Conservation (phyloP, 2,888 invertebrate species). For the Leptopilina myrica region DNA sequence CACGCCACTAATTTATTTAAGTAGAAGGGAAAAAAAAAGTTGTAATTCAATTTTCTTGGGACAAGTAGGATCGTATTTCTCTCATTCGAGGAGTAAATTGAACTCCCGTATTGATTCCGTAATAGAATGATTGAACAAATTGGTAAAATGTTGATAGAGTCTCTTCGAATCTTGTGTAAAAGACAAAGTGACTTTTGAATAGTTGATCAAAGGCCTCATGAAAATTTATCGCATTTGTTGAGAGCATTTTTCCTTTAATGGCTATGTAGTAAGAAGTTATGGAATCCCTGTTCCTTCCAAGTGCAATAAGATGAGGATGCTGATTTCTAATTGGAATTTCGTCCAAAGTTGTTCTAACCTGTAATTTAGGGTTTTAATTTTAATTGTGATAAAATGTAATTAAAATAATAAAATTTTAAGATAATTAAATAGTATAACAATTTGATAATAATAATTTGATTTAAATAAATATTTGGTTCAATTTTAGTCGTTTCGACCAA, state of each 20-base stretch:
- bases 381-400: too few species aligned
- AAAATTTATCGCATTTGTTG: slow-evolving; percentile 42
- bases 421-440: too few species aligned
- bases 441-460: too few species aligned
- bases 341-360: slow-evolving; percentile 42
- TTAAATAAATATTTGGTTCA: too few species aligned
- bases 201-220: slow-evolving; percentile 50
- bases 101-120: slow-evolving; percentile 40
- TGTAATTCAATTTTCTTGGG: slow-evolving; percentile 34
- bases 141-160: slow-evolving; percentile 45
- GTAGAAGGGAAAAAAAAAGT: neutral
- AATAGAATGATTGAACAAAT: slow-evolving; percentile 51
- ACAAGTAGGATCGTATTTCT: slow-evolving; percentile 51
- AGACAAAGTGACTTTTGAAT: slow-evolving; percentile 51
- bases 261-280: slow-evolving; percentile 48
- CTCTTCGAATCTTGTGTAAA: slow-evolving; percentile 44
- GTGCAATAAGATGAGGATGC: slow-evolving; percentile 50
- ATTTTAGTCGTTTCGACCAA: too few species aligned
- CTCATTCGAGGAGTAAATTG: slow-evolving; percentile 51
- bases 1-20: too few species aligned
- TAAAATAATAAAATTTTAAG: too few species aligned
- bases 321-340: slow-evolving; percentile 2
- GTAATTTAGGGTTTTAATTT: slow-evolving; percentile 1
- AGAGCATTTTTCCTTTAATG: slow-evolving; percentile 44
- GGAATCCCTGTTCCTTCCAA: slow-evolving; percentile 46